A percentile compares a stretch with the other conserved stretches of the same genome.
Conservation (phyloP, 2,888 invertebrate genomes). For the Sisyra nigra region DNA sequence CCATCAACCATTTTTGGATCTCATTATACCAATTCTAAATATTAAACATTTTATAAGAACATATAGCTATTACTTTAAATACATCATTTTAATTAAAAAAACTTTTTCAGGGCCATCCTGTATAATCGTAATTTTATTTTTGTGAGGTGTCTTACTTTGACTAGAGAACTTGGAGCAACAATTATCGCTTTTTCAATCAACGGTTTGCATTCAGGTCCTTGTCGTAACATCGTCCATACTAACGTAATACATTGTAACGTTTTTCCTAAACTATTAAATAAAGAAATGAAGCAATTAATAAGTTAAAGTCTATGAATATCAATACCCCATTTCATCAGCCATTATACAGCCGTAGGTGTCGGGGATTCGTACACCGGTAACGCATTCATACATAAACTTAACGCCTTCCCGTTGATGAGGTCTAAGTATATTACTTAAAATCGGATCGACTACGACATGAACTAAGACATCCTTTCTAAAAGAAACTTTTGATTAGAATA, state of each 20-base stretch:
- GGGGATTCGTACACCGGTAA: conserved; percentile 79
- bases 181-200: conserved; percentile 85
- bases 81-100: conserved; percentile 1
- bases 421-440: conserved; percentile 72
- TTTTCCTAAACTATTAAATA: conserved; percentile 55
- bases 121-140: no score
- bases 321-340: conserved; percentile 95
- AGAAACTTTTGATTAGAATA: conserved; percentile 14
- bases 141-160: conserved; percentile 42
- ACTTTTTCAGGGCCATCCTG: neutral
- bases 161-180: conserved; percentile 92
- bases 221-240: conserved; percentile 84
- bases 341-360: conserved; percentile 90
- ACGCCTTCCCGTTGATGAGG: conserved; percentile 99
- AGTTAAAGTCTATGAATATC: neutral
- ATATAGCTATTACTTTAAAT: neutral
- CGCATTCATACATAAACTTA: conserved; percentile 98
- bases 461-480: conserved; percentile 48
- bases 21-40: conserved; percentile 91
- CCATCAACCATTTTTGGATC: conserved; percentile 89
- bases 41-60: neutral
- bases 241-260: conserved; percentile 95
- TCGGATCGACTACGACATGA: conserved; percentile 95
- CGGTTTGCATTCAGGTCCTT: conserved; percentile 84
- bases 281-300: neutral